These are phyloP conservation scores for Otus sunia DNA, from an alignment of 2,113 vertebrate species.

Conservation along the genomic window DNA sequence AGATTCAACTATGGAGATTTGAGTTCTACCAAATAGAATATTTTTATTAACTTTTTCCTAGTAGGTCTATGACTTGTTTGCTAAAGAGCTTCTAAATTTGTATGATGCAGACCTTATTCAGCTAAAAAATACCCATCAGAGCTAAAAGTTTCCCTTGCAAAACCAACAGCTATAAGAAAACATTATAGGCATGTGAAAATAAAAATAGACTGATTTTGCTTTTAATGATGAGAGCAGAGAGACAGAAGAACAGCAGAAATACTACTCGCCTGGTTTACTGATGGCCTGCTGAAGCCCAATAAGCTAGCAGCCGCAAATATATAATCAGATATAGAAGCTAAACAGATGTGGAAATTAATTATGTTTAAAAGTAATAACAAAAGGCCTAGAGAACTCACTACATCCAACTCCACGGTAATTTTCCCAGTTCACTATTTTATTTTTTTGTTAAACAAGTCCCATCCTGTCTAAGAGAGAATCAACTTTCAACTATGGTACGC, in stretches of 20 bases:
- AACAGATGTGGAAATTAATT: not conserved
- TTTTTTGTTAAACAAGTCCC: not conserved
- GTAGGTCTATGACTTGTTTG: not conserved
- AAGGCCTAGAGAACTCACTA: not conserved
- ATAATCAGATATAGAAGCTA: not conserved
- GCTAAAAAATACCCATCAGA: not conserved
- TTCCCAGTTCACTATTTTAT: not conserved
- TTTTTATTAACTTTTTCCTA: not conserved
- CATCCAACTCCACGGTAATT: not conserved
- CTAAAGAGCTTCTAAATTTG: not conserved
- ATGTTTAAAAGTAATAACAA: not conserved
- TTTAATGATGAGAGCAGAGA: not conserved
- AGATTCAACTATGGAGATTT: not conserved
- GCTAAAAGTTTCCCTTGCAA: not conserved
- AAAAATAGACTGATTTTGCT: not conserved
- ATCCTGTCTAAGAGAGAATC: not conserved
- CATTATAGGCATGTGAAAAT: not conserved
- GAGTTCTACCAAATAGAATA: not conserved
- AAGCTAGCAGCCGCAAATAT: not conserved
- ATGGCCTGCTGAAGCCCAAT: not conserved
- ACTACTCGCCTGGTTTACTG: not conserved
- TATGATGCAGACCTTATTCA: not conserved
- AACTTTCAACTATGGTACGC: not conserved
- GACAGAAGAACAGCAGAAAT: not conserved
- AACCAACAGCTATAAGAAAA: not conserved